A percentile compares a stretch with the other conserved stretches of the same genome.
Conservation (phyloP, 2,888 invertebrate genomes). For the Sinotaia quadrata region DNA sequence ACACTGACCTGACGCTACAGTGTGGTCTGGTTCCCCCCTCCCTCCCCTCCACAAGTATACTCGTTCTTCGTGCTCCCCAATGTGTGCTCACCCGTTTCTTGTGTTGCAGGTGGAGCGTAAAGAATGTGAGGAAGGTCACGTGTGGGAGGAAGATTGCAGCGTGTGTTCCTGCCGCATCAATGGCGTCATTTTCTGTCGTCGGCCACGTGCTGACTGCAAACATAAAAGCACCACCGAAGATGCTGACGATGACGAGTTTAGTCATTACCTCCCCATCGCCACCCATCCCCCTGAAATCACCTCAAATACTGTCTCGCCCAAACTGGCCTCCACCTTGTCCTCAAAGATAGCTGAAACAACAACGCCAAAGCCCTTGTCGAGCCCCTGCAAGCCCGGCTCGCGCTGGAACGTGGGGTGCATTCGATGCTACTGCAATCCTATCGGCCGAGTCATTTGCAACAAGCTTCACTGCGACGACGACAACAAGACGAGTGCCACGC, state of each 20-base stretch:
- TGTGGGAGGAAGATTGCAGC: slow-evolving; percentile 26
- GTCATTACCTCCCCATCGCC: neutral
- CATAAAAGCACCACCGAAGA: neutral
- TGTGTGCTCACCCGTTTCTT: neutral
- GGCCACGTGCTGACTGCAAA: neutral
- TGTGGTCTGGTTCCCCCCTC: too few relatives aligned
- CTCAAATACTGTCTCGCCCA: neutral
- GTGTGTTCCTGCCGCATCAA: slow-evolving; percentile 29
- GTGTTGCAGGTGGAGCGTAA: slow-evolving; percentile 5
- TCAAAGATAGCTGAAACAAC: neutral
- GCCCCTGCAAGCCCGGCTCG: slow-evolving; percentile 17
- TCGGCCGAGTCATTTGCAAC: neutral
- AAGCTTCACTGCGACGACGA: slow-evolving; percentile 14
- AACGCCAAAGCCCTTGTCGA: neutral
- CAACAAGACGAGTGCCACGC: neutral
- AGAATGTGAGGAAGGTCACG: slow-evolving; percentile 25
- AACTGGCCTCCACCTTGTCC: neutral
- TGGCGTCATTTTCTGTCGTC: slow-evolving; percentile 27
- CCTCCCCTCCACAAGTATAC: neutral
- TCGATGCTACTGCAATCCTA: slow-evolving; percentile 23
- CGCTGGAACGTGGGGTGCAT: slow-evolving; percentile 29
- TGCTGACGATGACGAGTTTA: neutral
- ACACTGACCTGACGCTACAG: too few relatives aligned
- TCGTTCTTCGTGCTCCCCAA: neutral
- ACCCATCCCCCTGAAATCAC: neutral